phyloP scores from a whole-genome alignment of 2,113 vertebrate genomes.

The Labeo rohita region DNA sequence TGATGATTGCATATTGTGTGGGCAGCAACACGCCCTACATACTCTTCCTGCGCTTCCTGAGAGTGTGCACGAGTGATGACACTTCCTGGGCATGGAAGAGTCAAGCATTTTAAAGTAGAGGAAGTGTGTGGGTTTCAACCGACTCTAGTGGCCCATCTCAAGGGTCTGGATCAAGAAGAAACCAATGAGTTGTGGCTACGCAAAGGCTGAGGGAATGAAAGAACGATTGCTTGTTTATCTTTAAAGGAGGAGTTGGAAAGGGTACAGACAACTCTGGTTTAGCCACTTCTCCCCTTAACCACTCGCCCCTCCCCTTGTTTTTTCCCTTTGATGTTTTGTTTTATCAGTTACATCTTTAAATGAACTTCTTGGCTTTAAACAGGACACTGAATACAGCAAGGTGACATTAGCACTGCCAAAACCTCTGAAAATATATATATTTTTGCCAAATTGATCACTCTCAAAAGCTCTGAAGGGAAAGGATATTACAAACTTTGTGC shows the following conservation, averaged over 20 bases:
- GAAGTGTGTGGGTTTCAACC: conserved; percentile 46
- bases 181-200: background rate
- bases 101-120: conserved; percentile 40
- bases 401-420: background rate
- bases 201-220: background rate
- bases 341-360: conserved; percentile 33
- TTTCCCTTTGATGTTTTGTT: conserved; percentile 42
- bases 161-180: conserved; percentile 8
- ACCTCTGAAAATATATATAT: background rate
- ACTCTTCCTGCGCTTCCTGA: conserved; percentile 17
- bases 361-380: conserved; percentile 12
- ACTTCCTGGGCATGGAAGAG: conserved; percentile 25
- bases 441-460: background rate
- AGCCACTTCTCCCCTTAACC: background rate
- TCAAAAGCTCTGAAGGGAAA: background rate
- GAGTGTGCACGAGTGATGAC: conserved; percentile 40
- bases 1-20: conserved; percentile 38
- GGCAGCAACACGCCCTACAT: conserved; percentile 3
- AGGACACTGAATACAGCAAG: background rate
- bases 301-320: background rate
- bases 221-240: background rate
- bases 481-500: background rate
- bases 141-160: conserved; percentile 49
- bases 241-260: background rate
- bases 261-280: background rate